phyloP scores from a whole-genome alignment of 2,797 vertebrate genomes.

The Melanotaenia trifasciata region DNA sequence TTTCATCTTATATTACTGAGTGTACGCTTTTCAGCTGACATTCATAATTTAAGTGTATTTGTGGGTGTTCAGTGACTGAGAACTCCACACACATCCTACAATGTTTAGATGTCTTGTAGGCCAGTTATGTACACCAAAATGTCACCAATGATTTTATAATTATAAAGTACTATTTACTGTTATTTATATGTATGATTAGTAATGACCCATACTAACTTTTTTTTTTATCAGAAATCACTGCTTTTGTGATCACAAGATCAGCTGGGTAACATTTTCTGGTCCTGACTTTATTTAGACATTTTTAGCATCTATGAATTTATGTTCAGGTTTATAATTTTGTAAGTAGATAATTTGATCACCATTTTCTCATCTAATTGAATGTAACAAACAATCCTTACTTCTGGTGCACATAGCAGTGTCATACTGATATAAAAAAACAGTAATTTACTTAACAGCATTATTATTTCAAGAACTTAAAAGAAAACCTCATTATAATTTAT shows the following conservation, averaged over 20 bases:
- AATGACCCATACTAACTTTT: neutral
- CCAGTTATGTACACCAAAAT: neutral
- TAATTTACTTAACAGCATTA: neutral
- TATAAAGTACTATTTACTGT: neutral
- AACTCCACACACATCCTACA: neutral
- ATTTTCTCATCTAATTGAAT: conserved; percentile 1
- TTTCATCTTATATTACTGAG: neutral
- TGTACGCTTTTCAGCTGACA: neutral
- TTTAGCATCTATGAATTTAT: neutral
- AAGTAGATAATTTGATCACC: neutral
- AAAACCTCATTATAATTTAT: conserved; percentile 43
- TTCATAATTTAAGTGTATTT: neutral
- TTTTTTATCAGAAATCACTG: neutral
- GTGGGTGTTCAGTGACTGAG: neutral
- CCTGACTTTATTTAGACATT: neutral
- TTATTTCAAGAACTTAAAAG: conserved; percentile 27
- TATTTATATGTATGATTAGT: neutral
- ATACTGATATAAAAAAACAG: conserved; percentile 11
- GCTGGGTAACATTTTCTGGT: neutral
- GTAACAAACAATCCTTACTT: neutral
- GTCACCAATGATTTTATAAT: neutral
- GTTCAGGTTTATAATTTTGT: neutral
- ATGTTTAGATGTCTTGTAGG: neutral
- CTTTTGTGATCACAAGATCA: neutral
- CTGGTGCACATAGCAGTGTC: neutral